These are phyloP conservation scores for Drosophila histrio DNA, from an alignment of 2,888 invertebrate species.

Conservation along the genomic window DNA sequence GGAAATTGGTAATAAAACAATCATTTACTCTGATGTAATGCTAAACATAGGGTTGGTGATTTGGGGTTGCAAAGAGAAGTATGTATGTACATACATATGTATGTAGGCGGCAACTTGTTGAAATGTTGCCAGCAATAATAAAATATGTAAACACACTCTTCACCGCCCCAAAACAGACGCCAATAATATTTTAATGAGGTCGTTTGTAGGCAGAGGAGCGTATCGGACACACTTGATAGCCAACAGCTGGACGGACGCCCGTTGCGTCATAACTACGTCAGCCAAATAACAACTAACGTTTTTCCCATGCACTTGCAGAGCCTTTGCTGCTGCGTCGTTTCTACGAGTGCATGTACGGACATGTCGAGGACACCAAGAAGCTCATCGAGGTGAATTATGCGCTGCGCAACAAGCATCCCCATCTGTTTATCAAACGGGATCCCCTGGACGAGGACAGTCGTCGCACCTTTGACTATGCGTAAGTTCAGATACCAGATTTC, in stretches of 20 bases:
- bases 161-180: conserved; percentile 10
- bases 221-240: conserved; percentile 15
- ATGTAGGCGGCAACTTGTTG: conserved; percentile 5
- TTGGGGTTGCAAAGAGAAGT: background rate
- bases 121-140: conserved; percentile 33
- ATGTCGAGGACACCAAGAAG: conserved; percentile 76
- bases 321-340: conserved; percentile 78
- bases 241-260: conserved; percentile 25
- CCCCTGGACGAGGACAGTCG: conserved; percentile 79
- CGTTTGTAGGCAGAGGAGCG: conserved; percentile 58
- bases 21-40: conserved; percentile 11
- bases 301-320: conserved; percentile 58
- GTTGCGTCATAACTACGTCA: conserved; percentile 59
- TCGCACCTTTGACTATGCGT: conserved; percentile 78
- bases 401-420: conserved; percentile 85
- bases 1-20: conserved; percentile 73
- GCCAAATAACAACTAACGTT: conserved; percentile 4
- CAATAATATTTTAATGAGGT: conserved; percentile 63
- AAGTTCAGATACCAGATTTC: conserved; percentile 18
- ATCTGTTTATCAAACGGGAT: conserved; percentile 85
- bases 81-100: too few relatives aligned
- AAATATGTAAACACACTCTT: conserved; percentile 12
- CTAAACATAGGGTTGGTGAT: background rate
- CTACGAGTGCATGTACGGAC: conserved; percentile 70
- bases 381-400: conserved; percentile 83